Evolutionary conservation across 2,113 vertebrate species (phyloP).

Genomic region (Myotis davidii): DNA sequence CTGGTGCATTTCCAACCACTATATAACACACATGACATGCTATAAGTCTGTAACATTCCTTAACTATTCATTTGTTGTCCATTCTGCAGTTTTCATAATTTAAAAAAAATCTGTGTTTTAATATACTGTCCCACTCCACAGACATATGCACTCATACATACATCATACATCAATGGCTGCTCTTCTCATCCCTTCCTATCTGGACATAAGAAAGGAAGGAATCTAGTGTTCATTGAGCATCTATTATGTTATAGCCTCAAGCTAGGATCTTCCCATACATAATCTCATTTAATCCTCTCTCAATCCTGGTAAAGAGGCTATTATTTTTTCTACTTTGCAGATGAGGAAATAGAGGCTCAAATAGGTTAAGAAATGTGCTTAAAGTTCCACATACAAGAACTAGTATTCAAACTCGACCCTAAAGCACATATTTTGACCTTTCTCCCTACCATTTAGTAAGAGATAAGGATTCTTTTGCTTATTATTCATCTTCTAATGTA

Average conservation of each 20-base stretch:
- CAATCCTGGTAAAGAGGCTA: neutral
- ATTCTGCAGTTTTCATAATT: neutral
- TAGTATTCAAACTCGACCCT: neutral
- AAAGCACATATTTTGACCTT: neutral
- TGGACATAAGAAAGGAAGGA: slow-evolving; percentile 7
- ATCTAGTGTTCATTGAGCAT: neutral
- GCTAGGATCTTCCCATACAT: neutral
- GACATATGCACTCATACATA: neutral
- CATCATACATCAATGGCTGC: neutral
- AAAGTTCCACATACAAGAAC: neutral
- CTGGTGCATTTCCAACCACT: neutral
- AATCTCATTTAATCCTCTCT: neutral
- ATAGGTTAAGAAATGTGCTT: neutral
- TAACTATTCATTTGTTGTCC: neutral
- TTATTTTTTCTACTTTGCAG: slow-evolving; percentile 8
- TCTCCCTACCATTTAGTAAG: neutral
- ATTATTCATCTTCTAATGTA: slow-evolving; percentile 16
- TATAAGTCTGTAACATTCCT: neutral
- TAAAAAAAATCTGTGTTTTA: neutral
- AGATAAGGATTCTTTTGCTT: neutral
- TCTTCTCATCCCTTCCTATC: neutral
- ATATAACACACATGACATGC: neutral
- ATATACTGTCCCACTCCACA: neutral
- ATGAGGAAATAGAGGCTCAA: slow-evolving; percentile 15
- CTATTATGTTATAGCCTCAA: neutral